Base-by-base conservation (phyloP, 2,797 vertebrate genomes). In the Denticeps clupeoides region DNA sequence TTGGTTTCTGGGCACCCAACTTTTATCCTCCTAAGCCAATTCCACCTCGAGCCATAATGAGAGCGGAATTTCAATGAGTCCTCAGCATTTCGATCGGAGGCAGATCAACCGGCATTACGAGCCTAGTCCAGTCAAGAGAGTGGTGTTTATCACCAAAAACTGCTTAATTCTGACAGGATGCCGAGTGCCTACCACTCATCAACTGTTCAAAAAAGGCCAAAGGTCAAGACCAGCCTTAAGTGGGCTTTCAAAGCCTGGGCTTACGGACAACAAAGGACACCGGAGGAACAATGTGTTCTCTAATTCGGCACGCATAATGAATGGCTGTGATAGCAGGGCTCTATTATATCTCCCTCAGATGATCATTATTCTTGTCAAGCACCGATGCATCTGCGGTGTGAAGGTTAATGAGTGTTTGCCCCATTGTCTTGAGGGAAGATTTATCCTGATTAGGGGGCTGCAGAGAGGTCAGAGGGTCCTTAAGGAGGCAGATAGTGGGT, bases 371-470 rank as follows among this genome's bases (percentile, higher is more conserved):
- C 23, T 40, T 26, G 19, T 15, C 21, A 45, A 12, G 18, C 23
- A 33, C 22, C 19, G 22, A 38, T 15, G 28, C 4, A 8, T 31
- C 26, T 35, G 23, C 28, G 41, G 7, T 46, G 3, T 7, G 19
- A 43, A 57, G 48, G 43, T 51, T 51, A 51, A 57, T 57, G 55
- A 51, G 42, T 33, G 26, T 47, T 51, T 50, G 22, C 22, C 48
- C 42, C 43, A 21, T 21, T 50, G 51, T 45, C 51, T 47, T 62
- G 40, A 29, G 51, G 32, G 31, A 53, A 54, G 51, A 55, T 49
- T 59, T 51, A 35, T 43, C 43, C 46, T 44, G 52, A 59, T 59
- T 59, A 59, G 54, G 46, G 44, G 43, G 47, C 44, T 43, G 47
- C 24, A 23, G 22, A 32, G 15, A 10, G 48, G 52, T 59, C 40